These are phyloP conservation scores for Planococcus citri DNA, from an alignment of 1,140 invertebrate species.

Conservation along the genomic window DNA sequence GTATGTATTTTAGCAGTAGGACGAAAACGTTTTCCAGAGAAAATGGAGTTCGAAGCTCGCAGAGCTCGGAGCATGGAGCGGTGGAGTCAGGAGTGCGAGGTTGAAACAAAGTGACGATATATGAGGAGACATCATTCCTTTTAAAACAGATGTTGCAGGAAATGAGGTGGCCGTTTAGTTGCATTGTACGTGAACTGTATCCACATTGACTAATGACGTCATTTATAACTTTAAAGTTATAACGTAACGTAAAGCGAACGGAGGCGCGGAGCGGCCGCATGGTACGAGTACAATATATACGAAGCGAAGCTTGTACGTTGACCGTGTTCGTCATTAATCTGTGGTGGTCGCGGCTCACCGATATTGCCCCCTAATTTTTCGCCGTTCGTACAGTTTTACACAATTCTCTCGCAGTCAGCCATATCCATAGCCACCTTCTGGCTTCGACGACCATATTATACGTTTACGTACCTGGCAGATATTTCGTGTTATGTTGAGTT, in stretches of 20 bases:
- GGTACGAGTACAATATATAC: no score
- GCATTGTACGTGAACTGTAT: background rate
- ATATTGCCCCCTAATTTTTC: background rate
- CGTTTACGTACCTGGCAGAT: no score
- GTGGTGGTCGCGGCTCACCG: background rate
- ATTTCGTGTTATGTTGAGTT: no score
- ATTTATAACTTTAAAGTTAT: conserved; percentile 5
- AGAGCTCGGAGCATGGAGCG: no score
- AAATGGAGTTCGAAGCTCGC: no score
- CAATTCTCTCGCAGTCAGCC: background rate
- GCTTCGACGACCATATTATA: background rate
- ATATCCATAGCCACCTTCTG: background rate
- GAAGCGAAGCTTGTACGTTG: background rate
- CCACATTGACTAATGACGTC: conserved; percentile 6
- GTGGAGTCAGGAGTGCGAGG: background rate
- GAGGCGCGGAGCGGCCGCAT: no score
- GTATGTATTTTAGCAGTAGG: no score
- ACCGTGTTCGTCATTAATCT: conserved; percentile 6
- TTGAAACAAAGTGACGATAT: conserved; percentile 3
- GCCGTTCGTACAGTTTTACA: background rate
- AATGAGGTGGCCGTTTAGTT: conserved; percentile 6
- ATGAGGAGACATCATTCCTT: conserved; percentile 6
- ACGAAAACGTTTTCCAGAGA: no score
- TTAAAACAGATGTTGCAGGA: conserved; percentile 6
- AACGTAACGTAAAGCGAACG: background rate